phyloP scores from a whole-genome alignment of 2,797 vertebrate species.

The Zalophus californianus region DNA sequence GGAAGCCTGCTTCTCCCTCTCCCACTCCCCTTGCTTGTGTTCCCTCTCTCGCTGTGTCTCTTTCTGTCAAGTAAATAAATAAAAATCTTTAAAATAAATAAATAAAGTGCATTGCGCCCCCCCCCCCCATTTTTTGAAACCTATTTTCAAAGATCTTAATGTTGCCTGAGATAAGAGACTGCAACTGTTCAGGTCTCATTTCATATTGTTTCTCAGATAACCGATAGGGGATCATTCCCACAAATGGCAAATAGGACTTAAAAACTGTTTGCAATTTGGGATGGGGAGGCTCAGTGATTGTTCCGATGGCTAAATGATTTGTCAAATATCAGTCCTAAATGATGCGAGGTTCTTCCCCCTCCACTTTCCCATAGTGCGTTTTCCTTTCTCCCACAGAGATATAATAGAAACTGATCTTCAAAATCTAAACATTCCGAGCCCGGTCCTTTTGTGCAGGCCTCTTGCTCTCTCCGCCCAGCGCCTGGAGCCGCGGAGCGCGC shows the following conservation, averaged over 20 bases:
- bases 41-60: too few relatives aligned
- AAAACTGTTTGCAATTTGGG: not conserved
- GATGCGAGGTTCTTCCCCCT: constrained; percentile 61
- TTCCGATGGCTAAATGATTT: not conserved
- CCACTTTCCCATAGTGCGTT: constrained; percentile 78
- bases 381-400: constrained; percentile 85
- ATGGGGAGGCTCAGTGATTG: not conserved
- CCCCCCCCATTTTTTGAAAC: not conserved
- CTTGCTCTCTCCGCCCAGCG: constrained; percentile 91
- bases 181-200: not conserved
- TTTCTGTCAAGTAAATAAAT: too few relatives aligned
- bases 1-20: too few relatives aligned
- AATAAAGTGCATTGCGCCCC: not conserved
- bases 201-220: not conserved
- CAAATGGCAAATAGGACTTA: not conserved
- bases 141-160: not conserved
- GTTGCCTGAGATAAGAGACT: not conserved
- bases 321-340: accelerated
- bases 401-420: constrained; percentile 86
- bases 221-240: not conserved
- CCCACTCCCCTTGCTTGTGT: too few relatives aligned
- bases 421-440: constrained; percentile 84
- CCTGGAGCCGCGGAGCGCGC: constrained; percentile 90
- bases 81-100: too few relatives aligned
- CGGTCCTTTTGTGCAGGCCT: constrained; percentile 88